Conservation (phyloP, 2,888 invertebrate species). For the Drosophila sordidapex region DNA sequence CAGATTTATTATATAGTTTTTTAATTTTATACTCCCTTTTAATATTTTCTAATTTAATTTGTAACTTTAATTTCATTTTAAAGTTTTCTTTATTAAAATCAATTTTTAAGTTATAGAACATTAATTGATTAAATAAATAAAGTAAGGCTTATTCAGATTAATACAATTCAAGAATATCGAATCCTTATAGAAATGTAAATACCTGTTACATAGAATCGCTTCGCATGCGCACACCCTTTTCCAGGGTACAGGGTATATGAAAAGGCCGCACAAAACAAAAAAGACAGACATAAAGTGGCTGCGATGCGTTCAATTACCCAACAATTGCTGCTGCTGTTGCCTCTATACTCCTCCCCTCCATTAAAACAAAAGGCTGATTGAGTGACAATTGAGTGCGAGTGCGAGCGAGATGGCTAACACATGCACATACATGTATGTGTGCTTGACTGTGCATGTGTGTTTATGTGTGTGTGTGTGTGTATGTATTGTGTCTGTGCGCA, state of each 20-base stretch:
- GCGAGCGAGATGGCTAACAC: constrained; percentile 41
- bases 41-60: no score
- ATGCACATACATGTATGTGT: not conserved
- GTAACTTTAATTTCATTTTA: no score
- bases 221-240: not conserved
- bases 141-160: not conserved
- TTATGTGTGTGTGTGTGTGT: not conserved
- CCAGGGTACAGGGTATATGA: constrained; percentile 26
- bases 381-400: constrained; percentile 52
- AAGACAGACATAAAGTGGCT: constrained; percentile 54
- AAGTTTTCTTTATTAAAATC: no score
- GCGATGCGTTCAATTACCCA: constrained; percentile 66
- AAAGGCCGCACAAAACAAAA: constrained; percentile 10
- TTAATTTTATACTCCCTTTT: no score
- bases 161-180: not conserved
- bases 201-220: not conserved
- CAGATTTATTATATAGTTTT: no score
- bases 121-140: not conserved
- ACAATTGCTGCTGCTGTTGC: constrained; percentile 27
- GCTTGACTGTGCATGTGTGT: not conserved
- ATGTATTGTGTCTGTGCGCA: constrained; percentile 38
- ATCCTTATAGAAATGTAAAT: not conserved
- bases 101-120: no score
- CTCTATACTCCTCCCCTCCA: not conserved
- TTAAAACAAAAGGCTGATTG: constrained; percentile 71